Percentiles rank a stretch among this genome's conserved stretches.
These are phyloP conservation scores for Istiophorus platypterus DNA, from an alignment of 2,113 vertebrate species.

Conservation along the genomic window DNA sequence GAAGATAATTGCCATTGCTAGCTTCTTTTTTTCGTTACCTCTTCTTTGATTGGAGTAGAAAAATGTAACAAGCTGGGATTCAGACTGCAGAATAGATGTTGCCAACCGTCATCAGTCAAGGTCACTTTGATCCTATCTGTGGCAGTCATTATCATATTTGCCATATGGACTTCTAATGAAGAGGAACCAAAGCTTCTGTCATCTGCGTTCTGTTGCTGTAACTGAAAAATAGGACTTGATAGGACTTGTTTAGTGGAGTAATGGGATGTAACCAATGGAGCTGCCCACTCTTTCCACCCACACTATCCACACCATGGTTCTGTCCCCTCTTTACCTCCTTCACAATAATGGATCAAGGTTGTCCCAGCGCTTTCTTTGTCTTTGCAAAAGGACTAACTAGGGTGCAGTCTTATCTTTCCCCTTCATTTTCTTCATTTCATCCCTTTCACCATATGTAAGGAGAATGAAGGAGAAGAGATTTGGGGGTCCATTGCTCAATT, in stretches of 20 bases:
- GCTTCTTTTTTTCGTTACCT: conserved; percentile 43
- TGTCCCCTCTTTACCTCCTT: conserved; percentile 53
- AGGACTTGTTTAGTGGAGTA: conserved; percentile 73
- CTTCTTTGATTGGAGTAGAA: conserved; percentile 29
- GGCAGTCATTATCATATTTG: conserved; percentile 67
- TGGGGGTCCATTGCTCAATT: conserved; percentile 65
- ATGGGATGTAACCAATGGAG: conserved; percentile 67
- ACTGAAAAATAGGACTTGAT: conserved; percentile 72
- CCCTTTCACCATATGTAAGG: conserved; percentile 40
- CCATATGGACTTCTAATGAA: conserved; percentile 77
- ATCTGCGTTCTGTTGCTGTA: conserved; percentile 42
- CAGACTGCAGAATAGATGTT: conserved; percentile 35
- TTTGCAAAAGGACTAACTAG: conserved; percentile 62
- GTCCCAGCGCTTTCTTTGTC: conserved; percentile 59
- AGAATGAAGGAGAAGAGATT: conserved; percentile 56
- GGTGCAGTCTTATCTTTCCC: conserved; percentile 53
- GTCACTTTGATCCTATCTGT: conserved; percentile 70
- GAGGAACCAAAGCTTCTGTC: conserved; percentile 71
- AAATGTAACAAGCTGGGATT: conserved; percentile 28
- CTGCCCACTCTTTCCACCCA: conserved; percentile 63
- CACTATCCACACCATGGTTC: conserved; percentile 39
- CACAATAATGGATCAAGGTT: conserved; percentile 72
- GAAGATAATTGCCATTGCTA: conserved; percentile 33
- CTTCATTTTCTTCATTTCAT: conserved; percentile 67
- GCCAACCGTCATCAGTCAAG: conserved; percentile 71